Percentiles rank a stretch among this genome's conserved stretches.
Evolutionary conservation across 2,888 invertebrate species (phyloP).

Genomic region (Leptopterna dolabrata): DNA sequence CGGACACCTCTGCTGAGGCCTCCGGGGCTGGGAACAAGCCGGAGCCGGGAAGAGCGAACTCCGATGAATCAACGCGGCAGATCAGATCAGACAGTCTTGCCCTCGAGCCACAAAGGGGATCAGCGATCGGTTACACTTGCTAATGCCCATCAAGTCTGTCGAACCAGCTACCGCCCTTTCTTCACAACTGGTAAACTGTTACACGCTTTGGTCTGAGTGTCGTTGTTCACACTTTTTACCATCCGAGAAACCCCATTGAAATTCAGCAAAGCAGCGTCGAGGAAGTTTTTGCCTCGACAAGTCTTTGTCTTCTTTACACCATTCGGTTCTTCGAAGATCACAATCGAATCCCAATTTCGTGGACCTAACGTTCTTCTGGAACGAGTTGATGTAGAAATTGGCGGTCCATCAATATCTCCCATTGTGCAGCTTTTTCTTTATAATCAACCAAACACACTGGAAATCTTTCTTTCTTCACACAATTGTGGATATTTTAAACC

Average conservation of each 20-base stretch:
- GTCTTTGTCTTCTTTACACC: neutral
- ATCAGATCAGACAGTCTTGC: slow-evolving; percentile 28
- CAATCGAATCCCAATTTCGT: neutral
- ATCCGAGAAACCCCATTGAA: neutral
- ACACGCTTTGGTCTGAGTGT: neutral
- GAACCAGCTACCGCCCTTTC: neutral
- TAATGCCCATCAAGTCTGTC: slow-evolving; percentile 16
- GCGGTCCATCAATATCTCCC: neutral
- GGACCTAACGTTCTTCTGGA: too few relatives aligned
- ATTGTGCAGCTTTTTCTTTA: neutral
- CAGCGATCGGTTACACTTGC: slow-evolving; percentile 39
- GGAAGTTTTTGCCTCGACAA: neutral
- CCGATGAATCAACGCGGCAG: slow-evolving; percentile 41
- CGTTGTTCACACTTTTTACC: neutral
- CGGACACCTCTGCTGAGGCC: slow-evolving; percentile 20
- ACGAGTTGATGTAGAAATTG: neutral
- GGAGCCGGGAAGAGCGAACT: neutral
- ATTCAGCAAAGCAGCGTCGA: neutral
- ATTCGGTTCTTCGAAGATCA: neutral
- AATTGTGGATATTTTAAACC: too few relatives aligned
- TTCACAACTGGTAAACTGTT: neutral
- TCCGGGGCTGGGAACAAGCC: neutral
- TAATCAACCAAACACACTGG: too few relatives aligned
- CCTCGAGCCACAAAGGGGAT: neutral
- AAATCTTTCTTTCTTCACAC: too few relatives aligned